phyloP scores from a whole-genome alignment of 2,888 invertebrate species.

The Metopia argyrocephala region DNA sequence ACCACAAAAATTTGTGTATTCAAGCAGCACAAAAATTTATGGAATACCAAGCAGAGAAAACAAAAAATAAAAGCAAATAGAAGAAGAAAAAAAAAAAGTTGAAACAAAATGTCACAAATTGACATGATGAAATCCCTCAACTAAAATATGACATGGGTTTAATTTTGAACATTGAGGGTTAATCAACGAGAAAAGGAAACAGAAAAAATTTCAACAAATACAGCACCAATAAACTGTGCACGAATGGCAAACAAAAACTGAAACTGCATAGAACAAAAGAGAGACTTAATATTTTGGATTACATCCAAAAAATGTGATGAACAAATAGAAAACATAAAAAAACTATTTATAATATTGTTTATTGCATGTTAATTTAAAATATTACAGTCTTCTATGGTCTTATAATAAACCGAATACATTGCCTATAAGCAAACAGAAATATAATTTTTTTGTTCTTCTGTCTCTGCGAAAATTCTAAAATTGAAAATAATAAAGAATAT shows the following conservation, averaged over 20 bases:
- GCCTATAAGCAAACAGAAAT: not conserved
- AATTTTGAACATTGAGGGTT: conserved; percentile 39
- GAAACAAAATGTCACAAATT: conserved; percentile 58
- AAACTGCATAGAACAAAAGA: not conserved
- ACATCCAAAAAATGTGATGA: conserved; percentile 16
- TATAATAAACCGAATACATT: too few relatives aligned
- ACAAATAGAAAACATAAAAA: not conserved
- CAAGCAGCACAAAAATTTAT: not conserved
- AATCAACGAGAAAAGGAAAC: conserved; percentile 46
- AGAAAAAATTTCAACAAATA: conserved; percentile 8
- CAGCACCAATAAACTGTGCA: not conserved
- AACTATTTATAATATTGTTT: conserved; percentile 36
- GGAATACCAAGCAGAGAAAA: too few relatives aligned
- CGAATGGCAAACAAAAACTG: not conserved
- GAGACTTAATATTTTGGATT: conserved; percentile 19
- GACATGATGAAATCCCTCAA: conserved; percentile 61
- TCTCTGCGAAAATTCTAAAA: not conserved
- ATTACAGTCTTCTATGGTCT: too few relatives aligned
- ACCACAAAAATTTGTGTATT: conserved; percentile 15
- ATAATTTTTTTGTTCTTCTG: not conserved
- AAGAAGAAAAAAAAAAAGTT: conserved; percentile 17
- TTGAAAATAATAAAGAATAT: conserved; percentile 4
- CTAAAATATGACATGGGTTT: conserved; percentile 44
- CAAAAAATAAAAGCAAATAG: not conserved
- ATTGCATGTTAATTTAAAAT: conserved; percentile 37